Percentiles rank a stretch among this genome's conserved stretches.
phyloP scores from a whole-genome alignment of 2,888 invertebrate species.

The Syrphus vitripennis region DNA sequence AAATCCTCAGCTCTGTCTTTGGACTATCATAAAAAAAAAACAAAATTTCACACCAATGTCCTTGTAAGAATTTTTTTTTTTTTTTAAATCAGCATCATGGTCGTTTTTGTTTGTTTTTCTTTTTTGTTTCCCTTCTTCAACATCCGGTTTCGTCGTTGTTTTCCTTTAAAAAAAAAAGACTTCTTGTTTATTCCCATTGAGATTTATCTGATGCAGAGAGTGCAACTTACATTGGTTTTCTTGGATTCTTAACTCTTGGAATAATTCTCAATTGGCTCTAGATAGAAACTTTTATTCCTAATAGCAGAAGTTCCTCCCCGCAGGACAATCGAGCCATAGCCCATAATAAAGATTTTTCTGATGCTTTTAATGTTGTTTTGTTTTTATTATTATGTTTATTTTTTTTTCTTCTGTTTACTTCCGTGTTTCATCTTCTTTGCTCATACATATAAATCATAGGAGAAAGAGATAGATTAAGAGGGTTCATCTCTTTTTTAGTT shows the following conservation, averaged over 20 bases:
- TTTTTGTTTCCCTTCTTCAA: too few relatives aligned
- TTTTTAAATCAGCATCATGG: not conserved
- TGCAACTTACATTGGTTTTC: not conserved
- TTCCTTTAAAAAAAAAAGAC: not conserved
- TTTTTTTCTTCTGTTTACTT: conserved; percentile 42
- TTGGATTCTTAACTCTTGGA: not conserved
- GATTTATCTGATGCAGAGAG: not conserved
- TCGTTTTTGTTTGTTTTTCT: not conserved
- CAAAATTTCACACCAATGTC: not conserved
- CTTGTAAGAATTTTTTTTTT: not conserved
- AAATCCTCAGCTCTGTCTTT: not conserved
- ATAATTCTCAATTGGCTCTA: conserved; percentile 6
- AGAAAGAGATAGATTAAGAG: not conserved
- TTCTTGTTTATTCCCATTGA: not conserved
- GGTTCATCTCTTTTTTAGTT: not conserved
- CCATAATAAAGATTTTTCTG: conserved; percentile 52
- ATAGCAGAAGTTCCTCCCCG: conserved; percentile 77
- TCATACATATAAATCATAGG: not conserved
- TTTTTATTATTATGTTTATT: too few relatives aligned
- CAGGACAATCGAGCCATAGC: conserved; percentile 78
- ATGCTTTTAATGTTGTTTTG: conserved; percentile 42
- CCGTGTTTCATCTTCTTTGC: conserved; percentile 14
- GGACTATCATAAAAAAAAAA: not conserved
- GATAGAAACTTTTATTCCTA: conserved; percentile 10
- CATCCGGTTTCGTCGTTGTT: not conserved